Evolutionary conservation across 2,797 vertebrate genomes (phyloP).

Genomic region (Anguilla marmorata): DNA sequence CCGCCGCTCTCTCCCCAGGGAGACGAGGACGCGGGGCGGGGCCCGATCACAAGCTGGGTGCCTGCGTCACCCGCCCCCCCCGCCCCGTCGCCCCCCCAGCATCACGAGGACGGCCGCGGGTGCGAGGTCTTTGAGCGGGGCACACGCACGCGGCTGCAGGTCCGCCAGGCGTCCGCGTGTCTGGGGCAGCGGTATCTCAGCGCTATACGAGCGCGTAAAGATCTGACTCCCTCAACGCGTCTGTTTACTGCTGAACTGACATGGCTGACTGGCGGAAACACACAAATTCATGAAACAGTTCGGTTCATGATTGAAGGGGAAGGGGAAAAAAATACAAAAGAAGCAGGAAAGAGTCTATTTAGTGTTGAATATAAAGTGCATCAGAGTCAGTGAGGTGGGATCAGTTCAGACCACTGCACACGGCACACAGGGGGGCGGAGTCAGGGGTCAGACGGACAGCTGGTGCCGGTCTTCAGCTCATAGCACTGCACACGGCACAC

Average conservation of each 20-base stretch:
- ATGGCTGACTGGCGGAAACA: background rate
- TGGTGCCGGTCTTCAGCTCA: constrained; percentile 22
- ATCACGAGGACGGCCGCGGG: background rate
- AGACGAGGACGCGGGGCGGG: background rate
- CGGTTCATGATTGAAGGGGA: background rate
- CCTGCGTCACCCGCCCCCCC: no score
- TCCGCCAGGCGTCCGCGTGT: background rate
- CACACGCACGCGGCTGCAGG: background rate
- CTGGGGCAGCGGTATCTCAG: background rate
- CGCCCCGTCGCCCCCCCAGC: background rate
- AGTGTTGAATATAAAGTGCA: constrained; percentile 36
- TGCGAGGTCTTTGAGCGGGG: background rate
- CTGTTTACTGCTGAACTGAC: background rate
- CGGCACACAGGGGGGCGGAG: no score
- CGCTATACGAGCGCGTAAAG: background rate
- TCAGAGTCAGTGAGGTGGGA: constrained; percentile 26
- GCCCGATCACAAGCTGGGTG: background rate
- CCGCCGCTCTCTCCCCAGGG: background rate
- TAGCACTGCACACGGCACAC: constrained; percentile 36
- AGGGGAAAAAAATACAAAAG: constrained; percentile 16
- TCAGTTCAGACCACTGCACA: background rate
- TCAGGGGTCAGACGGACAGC: background rate
- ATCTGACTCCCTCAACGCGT: background rate
- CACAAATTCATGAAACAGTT: constrained; percentile 16
- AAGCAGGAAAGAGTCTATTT: background rate